phyloP scores from a whole-genome alignment of 64 coral and sea anemone genomes.

The Trachythela sp. region DNA sequence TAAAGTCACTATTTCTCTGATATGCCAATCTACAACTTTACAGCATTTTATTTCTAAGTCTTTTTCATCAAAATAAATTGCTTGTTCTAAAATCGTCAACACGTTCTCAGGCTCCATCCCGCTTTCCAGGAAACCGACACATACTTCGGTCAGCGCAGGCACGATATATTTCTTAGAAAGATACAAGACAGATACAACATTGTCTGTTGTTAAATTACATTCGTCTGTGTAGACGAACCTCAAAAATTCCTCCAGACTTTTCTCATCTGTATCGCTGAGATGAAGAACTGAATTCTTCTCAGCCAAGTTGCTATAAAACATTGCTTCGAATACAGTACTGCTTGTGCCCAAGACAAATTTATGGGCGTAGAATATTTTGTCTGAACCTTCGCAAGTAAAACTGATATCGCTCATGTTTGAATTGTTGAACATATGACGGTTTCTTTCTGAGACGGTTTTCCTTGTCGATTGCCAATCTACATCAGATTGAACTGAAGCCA shows the following conservation, averaged over 20 bases:
- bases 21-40: slow-evolving; percentile 41
- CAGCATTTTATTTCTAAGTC: slow-evolving; percentile 38
- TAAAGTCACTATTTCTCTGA: slow-evolving; percentile 2
- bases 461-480: background rate
- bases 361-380: slow-evolving; percentile 13
- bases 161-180: slow-evolving; percentile 44
- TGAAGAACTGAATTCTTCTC: slow-evolving; percentile 28
- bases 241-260: slow-evolving; percentile 42
- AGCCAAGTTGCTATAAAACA: slow-evolving; percentile 34
- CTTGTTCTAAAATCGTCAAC: slow-evolving; percentile 30
- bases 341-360: slow-evolving; percentile 46
- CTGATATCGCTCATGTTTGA: background rate
- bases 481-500: background rate
- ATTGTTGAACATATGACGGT: background rate
- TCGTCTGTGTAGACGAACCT: slow-evolving; percentile 47
- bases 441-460: background rate
- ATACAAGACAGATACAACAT: slow-evolving; percentile 40
- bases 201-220: slow-evolving; percentile 37
- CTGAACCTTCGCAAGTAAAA: background rate
- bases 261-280: slow-evolving; percentile 36
- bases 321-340: slow-evolving; percentile 41
- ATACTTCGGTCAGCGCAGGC: slow-evolving; percentile 27
- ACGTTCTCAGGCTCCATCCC: slow-evolving; percentile 42
- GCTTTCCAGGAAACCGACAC: slow-evolving; percentile 19
- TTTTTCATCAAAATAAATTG: slow-evolving; percentile 22